Evolutionary conservation across 2,797 vertebrate genomes (phyloP).

Genomic region (Poecilia velifera): DNA sequence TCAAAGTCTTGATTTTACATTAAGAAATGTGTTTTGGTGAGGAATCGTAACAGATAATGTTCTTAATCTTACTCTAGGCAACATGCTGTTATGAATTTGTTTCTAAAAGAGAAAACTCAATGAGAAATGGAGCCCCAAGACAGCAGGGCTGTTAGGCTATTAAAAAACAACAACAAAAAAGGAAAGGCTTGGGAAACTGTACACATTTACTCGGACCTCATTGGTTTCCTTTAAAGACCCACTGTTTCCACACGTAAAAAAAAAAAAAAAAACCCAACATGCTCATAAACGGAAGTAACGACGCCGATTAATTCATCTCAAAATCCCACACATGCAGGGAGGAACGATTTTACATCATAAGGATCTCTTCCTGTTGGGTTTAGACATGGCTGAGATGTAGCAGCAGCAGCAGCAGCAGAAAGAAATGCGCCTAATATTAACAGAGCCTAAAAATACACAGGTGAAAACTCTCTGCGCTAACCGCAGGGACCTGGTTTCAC

Average conservation of each 20-base stretch:
- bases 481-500: constrained; percentile 69
- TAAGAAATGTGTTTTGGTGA: background rate
- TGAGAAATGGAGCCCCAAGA: background rate
- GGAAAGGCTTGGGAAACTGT: background rate
- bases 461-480: constrained; percentile 65
- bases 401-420: constrained; percentile 6
- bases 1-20: background rate
- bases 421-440: constrained; percentile 69
- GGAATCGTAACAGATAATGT: background rate
- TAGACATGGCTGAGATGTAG: constrained; percentile 21
- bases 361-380: constrained; percentile 42
- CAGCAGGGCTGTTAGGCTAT: background rate
- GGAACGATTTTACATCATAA: constrained; percentile 15
- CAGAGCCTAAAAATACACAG: constrained; percentile 77
- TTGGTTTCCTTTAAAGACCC: background rate
- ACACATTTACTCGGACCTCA: background rate
- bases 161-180: background rate
- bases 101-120: background rate
- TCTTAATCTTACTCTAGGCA: background rate
- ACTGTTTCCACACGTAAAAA: background rate
- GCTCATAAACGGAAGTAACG: constrained; percentile 7
- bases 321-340: background rate
- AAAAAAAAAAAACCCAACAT: background rate
- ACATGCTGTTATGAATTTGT: background rate
- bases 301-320: constrained; percentile 4